These are phyloP conservation scores for Neopelma chrysocephalum DNA, from an alignment of 2,797 vertebrate genomes.

Conservation along the genomic window DNA sequence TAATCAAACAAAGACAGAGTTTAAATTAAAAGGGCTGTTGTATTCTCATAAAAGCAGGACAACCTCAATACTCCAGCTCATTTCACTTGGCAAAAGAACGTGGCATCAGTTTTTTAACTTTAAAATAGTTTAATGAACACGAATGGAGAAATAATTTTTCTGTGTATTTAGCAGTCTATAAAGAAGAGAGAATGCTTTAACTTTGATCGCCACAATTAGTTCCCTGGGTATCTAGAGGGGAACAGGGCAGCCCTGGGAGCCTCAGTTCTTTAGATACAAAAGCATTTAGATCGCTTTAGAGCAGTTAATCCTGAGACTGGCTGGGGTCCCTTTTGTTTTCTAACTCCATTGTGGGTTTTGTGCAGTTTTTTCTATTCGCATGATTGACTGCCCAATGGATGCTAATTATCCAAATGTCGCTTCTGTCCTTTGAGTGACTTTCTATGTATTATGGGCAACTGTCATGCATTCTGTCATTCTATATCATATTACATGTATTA, in stretches of 20 bases:
- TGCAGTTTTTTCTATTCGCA: constrained; percentile 83
- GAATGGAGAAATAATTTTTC: constrained; percentile 76
- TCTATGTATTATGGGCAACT: constrained; percentile 84
- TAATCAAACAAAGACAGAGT: constrained; percentile 65
- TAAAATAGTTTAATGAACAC: constrained; percentile 82
- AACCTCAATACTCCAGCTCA: constrained; percentile 55
- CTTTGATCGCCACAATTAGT: constrained; percentile 82
- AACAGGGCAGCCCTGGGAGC: constrained; percentile 73
- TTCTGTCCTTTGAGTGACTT: constrained; percentile 86
- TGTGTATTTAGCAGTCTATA: constrained; percentile 76
- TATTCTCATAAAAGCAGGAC: constrained; percentile 61
- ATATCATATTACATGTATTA: constrained; percentile 86
- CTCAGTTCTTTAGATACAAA: constrained; percentile 83
- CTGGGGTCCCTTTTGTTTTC: constrained; percentile 85
- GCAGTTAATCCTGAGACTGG: constrained; percentile 85
- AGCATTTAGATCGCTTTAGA: constrained; percentile 87
- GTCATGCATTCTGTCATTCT: constrained; percentile 85
- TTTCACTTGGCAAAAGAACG: constrained; percentile 63
- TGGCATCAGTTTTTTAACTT: constrained; percentile 75
- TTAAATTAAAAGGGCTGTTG: constrained; percentile 59
- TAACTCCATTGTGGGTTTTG: constrained; percentile 85
- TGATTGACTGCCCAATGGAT: constrained; percentile 86
- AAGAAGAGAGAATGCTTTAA: constrained; percentile 80
- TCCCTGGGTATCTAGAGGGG: constrained; percentile 78
- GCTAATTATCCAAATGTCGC: constrained; percentile 88